Base-by-base conservation (phyloP, 2,888 invertebrate genomes). In the Amiota communis region DNA sequence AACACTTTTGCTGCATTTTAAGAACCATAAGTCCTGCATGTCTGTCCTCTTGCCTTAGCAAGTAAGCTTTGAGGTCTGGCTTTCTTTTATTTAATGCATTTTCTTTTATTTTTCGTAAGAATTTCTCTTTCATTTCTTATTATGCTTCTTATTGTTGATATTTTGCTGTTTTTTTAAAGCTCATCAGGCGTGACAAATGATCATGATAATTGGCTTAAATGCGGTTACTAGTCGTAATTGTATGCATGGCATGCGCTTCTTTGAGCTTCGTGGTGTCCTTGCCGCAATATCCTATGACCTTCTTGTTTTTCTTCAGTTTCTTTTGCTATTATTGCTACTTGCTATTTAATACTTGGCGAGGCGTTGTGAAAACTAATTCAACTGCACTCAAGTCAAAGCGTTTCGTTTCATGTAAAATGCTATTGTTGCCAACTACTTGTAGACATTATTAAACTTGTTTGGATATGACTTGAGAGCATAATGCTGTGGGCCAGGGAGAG, bases 121-220 rank as follows among this genome's bases (percentile, higher is more conserved):
- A 15, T 64, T 64, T 23, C 15, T 47, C 46, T n/a, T 49, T 46
- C 61, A 48, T 61, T 71, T 23, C 23, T 9, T 59, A 23, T 17
- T 61, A 15, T 4, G 36, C 20, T 17, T 61, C 47, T 20, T 56
- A 8, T 17, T 61, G 56, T 59, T 59, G 63, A 59, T 20, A n/a
- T 49, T 47, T 69, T 51, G 65, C 46, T 36, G 8, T 20, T 70
- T 70, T 73, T 56, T 51, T 57, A n/a, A 13, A 56, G 49, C 13
- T 63, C 57, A 74, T 68, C 36, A 46, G 72, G 53, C 65, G 57
- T 64, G 64, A 71, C 71, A 71, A 71, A 71, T 72, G 51, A 17
- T 13, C 23, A 59, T 67, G 67, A 64, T 74, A 74, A 74, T 74
- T 74, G 74, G 72, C 74, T 72, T 74, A 72, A 74, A 72, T 69